Conservation (phyloP, 1,140 invertebrate genomes). For the Trichonephila clavata region DNA sequence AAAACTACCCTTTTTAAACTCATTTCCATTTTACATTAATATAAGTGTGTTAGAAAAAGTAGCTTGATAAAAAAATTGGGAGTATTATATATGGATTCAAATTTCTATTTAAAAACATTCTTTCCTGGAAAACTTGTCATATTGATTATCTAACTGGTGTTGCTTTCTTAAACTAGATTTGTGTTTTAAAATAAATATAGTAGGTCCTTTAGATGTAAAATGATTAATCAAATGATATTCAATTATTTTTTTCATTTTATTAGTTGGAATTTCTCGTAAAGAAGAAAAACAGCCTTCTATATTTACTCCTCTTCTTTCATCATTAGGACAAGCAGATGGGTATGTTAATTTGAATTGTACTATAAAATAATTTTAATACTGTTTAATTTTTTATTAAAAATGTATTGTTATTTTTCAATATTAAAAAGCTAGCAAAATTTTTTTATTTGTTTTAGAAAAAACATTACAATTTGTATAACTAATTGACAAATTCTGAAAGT, state of each 20-base stretch:
- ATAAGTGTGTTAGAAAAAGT: too few relatives aligned
- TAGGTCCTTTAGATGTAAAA: too few relatives aligned
- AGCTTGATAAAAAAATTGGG: too few relatives aligned
- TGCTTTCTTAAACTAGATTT: too few relatives aligned
- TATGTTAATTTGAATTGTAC: neutral
- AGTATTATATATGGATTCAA: too few relatives aligned
- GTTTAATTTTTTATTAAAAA: neutral
- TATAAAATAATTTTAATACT: neutral
- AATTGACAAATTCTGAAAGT: neutral
- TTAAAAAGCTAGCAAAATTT: neutral
- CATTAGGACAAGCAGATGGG: slow-evolving; percentile 69
- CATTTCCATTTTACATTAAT: too few relatives aligned
- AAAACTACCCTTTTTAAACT: too few relatives aligned
- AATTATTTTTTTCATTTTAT: neutral
- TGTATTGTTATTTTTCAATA: neutral
- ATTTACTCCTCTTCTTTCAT: slow-evolving; percentile 56
- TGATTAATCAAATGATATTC: too few relatives aligned
- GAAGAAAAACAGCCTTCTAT: slow-evolving; percentile 67
- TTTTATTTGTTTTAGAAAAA: neutral
- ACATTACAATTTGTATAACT: neutral
- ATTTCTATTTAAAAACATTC: too few relatives aligned
- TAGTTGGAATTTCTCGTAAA: slow-evolving; percentile 70
- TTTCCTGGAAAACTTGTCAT: too few relatives aligned
- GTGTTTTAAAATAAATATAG: too few relatives aligned
- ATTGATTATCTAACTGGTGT: too few relatives aligned